These are phyloP conservation scores for Tricholauxania praeusta DNA, from an alignment of 2,888 invertebrate species.

Conservation along the genomic window DNA sequence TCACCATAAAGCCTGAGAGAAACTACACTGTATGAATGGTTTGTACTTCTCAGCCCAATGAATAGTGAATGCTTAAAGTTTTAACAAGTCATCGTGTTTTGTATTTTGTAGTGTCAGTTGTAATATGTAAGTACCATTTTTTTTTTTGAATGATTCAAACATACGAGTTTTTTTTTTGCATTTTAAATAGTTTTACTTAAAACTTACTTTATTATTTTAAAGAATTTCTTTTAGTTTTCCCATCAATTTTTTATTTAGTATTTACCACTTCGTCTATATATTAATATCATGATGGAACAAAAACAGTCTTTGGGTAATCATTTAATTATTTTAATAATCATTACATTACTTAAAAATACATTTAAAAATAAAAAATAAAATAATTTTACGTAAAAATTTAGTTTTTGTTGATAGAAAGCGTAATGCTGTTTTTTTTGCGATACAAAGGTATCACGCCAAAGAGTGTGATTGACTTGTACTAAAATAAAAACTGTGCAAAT, in stretches of 20 bases:
- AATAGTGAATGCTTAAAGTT: no score
- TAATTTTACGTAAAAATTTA: no score
- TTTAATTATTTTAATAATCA: slow-evolving; percentile 46
- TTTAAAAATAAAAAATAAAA: not conserved
- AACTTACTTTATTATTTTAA: slow-evolving; percentile 31
- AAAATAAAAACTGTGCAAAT: no score
- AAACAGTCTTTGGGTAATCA: slow-evolving; percentile 70
- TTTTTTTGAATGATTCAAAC: slow-evolving; percentile 43
- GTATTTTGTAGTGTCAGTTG: no score
- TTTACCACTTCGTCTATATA: slow-evolving; percentile 38
- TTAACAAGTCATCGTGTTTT: no score
- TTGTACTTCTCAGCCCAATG: no score
- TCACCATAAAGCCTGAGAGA: no score
- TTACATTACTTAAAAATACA: slow-evolving; percentile 22
- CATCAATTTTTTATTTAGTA: slow-evolving; percentile 32
- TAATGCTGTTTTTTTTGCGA: no score
- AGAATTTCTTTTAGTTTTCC: slow-evolving; percentile 21
- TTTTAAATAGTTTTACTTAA: slow-evolving; percentile 35
- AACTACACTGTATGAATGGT: no score
- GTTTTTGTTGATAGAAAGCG: no score
- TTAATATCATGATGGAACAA: slow-evolving; percentile 65
- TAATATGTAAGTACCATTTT: not conserved
- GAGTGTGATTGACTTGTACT: no score
- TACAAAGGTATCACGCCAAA: no score
- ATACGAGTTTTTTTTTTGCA: slow-evolving; percentile 42